These are phyloP conservation scores for Cremastinae sp. DNA, from an alignment of 2,888 invertebrate genomes.

Conservation along the genomic window DNA sequence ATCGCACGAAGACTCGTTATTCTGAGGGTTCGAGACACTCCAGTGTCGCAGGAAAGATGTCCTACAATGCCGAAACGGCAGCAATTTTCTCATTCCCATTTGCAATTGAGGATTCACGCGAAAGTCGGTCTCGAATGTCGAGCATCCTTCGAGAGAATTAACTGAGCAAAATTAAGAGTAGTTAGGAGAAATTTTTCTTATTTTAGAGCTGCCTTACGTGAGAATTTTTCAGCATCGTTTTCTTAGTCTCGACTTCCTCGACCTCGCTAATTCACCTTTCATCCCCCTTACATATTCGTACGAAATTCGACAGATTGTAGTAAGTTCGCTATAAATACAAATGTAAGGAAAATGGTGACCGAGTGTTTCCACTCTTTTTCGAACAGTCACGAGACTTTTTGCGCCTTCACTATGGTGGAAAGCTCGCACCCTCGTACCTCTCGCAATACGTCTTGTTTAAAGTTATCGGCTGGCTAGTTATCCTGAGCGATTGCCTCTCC, in stretches of 20 bases:
- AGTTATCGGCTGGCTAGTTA: conserved; percentile 73
- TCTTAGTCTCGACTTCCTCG: not conserved
- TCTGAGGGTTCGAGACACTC: conserved; percentile 24
- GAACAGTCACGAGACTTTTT: conserved; percentile 39
- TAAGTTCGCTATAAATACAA: conserved; percentile 71
- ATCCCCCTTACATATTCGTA: not conserved
- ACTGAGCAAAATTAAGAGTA: too few species aligned
- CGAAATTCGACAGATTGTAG: not conserved
- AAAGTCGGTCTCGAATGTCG: not conserved
- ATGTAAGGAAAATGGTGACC: conserved; percentile 71
- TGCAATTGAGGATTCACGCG: conserved; percentile 2
- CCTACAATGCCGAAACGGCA: conserved; percentile 9
- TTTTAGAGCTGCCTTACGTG: too few species aligned
- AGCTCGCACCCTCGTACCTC: conserved; percentile 9
- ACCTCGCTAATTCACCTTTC: not conserved
- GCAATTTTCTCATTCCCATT: conserved; percentile 17
- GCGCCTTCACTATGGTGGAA: conserved; percentile 49
- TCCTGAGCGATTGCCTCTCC: conserved; percentile 70
- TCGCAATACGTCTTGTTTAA: conserved; percentile 71
- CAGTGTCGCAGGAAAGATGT: conserved; percentile 17
- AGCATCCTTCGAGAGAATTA: too few species aligned
- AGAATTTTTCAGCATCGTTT: too few species aligned
- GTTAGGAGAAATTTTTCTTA: too few species aligned
- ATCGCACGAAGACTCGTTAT: conserved; percentile 49
- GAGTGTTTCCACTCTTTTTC: conserved; percentile 57